Base-by-base conservation (phyloP, 2,888 invertebrate genomes). In the Stegana nigrithorax region DNA sequence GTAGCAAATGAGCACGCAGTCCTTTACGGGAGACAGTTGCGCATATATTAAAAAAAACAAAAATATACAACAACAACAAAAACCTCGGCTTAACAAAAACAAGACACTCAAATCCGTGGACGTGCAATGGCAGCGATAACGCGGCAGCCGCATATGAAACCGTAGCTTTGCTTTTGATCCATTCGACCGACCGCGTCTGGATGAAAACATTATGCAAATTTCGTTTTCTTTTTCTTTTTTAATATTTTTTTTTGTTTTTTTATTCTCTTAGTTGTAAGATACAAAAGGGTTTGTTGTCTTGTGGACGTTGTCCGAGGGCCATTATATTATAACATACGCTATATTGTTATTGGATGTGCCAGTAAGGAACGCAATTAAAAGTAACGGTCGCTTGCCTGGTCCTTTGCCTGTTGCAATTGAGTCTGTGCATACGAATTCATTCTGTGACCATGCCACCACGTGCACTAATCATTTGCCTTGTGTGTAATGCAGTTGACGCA, bases 131-230 rank as follows among this genome's bases (percentile, higher is more conserved):
- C 7, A 29, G 32, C 29, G 29, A 27, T 68, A 63, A 60, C 19
- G 44, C 47, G 56, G 58, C n/a, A n/a, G n/a, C 17, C 44, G 66
- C 62, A 75, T 73, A 60, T 57, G 58, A 62, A 39, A 39, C 23
- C 50, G 26, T 60, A 50, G 25, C 51, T 56, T 56, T 71, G 73
- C 71, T 66, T 70, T 67, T 66, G 53, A 27, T 47, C 32, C 27
- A 27, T 45, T 50, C n/a, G 51, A n/a, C n/a, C 63, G 65, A 60
- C 60, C 65, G 66, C 71, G 45, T 55, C 60, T 66, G 67, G 78
- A 70, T 76, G 76, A 77, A 76, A 77, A 75, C 76, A 77, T 77
- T 77, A 77, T 77, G 78, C 76, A 77, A 77, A 77, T 77, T 29
- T 12, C 47, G 47, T 12, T 19, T 17, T 47, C 44, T n/a, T n/a